phyloP scores from a whole-genome alignment of 1,140 invertebrate genomes.

The Cydia pomonella region DNA sequence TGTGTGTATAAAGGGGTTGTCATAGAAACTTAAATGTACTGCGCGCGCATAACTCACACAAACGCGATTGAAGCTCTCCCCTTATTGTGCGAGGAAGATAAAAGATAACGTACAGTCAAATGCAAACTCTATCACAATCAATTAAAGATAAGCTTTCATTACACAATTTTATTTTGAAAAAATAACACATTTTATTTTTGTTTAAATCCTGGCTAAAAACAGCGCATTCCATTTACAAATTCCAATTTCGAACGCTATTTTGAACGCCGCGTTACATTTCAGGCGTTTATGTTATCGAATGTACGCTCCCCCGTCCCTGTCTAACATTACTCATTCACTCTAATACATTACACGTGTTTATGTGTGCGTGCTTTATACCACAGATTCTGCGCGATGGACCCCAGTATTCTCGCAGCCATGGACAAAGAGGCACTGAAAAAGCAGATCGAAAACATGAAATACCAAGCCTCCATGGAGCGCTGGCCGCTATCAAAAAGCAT shows the following conservation, averaged over 20 bases:
- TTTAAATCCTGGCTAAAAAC: slow-evolving; percentile 25
- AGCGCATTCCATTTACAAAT: slow-evolving; percentile 11
- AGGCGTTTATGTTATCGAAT: slow-evolving; percentile 15
- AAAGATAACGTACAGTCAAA: slow-evolving; percentile 52
- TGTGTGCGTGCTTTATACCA: slow-evolving; percentile 77
- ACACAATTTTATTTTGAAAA: neutral
- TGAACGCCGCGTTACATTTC: neutral
- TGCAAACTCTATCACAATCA: slow-evolving; percentile 32
- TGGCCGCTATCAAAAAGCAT: slow-evolving; percentile 97
- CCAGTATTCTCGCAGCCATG: slow-evolving; percentile 96
- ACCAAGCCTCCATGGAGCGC: slow-evolving; percentile 96
- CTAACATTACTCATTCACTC: slow-evolving; percentile 33
- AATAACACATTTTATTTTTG: neutral
- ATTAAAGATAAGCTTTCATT: neutral
- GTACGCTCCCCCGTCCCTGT: slow-evolving; percentile 42
- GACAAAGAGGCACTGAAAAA: slow-evolving; percentile 98
- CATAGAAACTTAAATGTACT: slow-evolving; percentile 77
- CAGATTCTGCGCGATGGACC: slow-evolving; percentile 87
- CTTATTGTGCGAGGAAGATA: slow-evolving; percentile 60
- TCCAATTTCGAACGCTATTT: neutral
- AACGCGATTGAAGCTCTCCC: slow-evolving; percentile 49
- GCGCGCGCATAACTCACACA: slow-evolving; percentile 73
- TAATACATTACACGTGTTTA: slow-evolving; percentile 49
- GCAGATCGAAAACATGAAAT: slow-evolving; percentile 98
- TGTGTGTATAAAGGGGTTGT: slow-evolving; percentile 76